Conservation (phyloP, 2,888 invertebrate genomes). For the Bombylius discolor region DNA sequence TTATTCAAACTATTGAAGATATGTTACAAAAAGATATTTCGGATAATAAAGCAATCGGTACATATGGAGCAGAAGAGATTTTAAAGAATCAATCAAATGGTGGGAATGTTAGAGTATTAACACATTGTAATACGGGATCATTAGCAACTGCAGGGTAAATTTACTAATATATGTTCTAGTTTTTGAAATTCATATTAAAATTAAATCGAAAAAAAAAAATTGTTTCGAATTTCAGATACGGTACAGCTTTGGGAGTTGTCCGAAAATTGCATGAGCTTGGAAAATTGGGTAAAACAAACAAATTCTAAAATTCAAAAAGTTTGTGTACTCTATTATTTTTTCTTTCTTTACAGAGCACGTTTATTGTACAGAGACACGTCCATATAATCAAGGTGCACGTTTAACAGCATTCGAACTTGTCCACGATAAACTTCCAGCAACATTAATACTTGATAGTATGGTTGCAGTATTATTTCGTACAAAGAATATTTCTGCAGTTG, state of each 20-base stretch:
- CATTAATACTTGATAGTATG: conserved; percentile 90
- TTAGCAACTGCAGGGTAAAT: conserved; percentile 79
- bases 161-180: too few species aligned
- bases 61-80: conserved; percentile 69
- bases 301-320: not conserved
- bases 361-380: conserved; percentile 94
- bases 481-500: conserved; percentile 73
- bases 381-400: conserved; percentile 94
- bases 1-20: conserved; percentile 60
- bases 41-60: conserved; percentile 78
- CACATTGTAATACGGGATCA: conserved; percentile 98
- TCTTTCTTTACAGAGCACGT: conserved; percentile 51
- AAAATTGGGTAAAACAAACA: conserved; percentile 47
- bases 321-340: conserved; percentile 15
- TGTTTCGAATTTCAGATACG: conserved; percentile 42
- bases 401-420: conserved; percentile 92
- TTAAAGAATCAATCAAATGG: conserved; percentile 41
- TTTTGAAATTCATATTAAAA: not conserved
- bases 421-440: conserved; percentile 81
- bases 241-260: conserved; percentile 94
- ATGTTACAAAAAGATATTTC: conserved; percentile 77
- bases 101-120: conserved; percentile 61
- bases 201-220: not conserved
- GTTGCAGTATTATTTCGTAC: conserved; percentile 81
- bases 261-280: conserved; percentile 61